Evolutionary conservation across 1,140 invertebrate species (phyloP).

Genomic region (Zaprionus davidi): DNA sequence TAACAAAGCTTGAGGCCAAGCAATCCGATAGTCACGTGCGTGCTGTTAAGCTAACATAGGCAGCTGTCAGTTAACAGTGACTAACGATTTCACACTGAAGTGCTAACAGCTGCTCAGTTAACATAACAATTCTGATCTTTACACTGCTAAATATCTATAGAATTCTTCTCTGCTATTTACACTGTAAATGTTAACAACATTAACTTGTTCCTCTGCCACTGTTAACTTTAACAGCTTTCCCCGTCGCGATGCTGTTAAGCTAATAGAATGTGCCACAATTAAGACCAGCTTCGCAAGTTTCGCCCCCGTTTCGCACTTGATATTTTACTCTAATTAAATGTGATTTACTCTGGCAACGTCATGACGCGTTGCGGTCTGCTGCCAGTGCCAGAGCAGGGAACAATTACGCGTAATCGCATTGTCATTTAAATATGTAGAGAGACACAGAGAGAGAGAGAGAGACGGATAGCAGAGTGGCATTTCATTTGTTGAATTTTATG

Average conservation of each 20-base stretch:
- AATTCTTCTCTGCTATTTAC: too few relatives aligned
- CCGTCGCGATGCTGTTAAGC: background rate
- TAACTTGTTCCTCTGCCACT: too few relatives aligned
- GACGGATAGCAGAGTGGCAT: background rate
- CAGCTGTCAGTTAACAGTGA: too few relatives aligned
- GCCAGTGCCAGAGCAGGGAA: background rate
- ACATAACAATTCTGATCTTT: too few relatives aligned
- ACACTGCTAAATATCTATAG: too few relatives aligned
- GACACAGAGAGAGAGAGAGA: too few relatives aligned
- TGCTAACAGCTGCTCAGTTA: too few relatives aligned
- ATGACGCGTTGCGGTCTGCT: background rate
- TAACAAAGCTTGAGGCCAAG: background rate
- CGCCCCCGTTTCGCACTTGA: background rate
- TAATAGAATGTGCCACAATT: background rate
- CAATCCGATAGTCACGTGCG: too few relatives aligned
- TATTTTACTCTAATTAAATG: background rate
- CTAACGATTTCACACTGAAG: too few relatives aligned
- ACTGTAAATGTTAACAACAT: too few relatives aligned
- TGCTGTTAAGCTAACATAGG: too few relatives aligned
- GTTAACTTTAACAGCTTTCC: too few relatives aligned
- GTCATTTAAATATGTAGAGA: background rate
- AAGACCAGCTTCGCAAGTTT: background rate
- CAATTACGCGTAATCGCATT: slow-evolving; percentile 2
- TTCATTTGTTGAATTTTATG: slow-evolving; percentile 16
- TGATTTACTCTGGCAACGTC: background rate